Evolutionary conservation across 2,888 invertebrate species (phyloP), one percentile per base, ranked within the genome.

Genomic region (Pristionchus entomophagus): DNA sequence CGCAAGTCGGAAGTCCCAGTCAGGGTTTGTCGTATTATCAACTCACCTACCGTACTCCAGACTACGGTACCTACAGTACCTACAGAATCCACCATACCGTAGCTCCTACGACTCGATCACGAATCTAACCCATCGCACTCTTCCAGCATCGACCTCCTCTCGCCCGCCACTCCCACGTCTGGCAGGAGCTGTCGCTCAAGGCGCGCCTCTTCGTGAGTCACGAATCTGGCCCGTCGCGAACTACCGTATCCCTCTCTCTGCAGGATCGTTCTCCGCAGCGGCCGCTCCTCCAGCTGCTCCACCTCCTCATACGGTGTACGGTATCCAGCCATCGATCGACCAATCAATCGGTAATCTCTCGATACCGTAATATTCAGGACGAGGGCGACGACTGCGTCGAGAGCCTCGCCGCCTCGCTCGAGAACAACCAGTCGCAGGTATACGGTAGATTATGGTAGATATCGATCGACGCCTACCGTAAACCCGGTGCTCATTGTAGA

Each of bases 201-300:
- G 4, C 59, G 59, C 59, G 10, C 26, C 6, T 3, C 51, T 22
- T 53, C 59, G 59, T 59, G 29, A 53, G 53, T 10, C 53, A 53
- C 22, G 29, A 2, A 8, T 6, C 26, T 59, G 29, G 4, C 59
- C 59, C 59, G 59, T n/a, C n/a, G 2, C 19, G 0, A 69, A 69
- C 69, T 77, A 77, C 77, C 45, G 77, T 77, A 77, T 77, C 45
- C 32, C 77, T n/a, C n/a, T n/a, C n/a, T n/a, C n/a, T n/a, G n/a
- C n/a, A 32, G 41, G 41, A 6, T 19, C 41, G 26, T 22, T 45
- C 32, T 10, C n/a, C 2, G 78, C 78, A 29, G 29, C 49, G 8
- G 19, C 51, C 14, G 2, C 51, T 19, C 51, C 2, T n/a, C 51
- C 22, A 32, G 19, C 78, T 5, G 14, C 29, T 4, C 29, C 51